Conservation (phyloP, 2,888 invertebrate species). For the Tillus elongatus region DNA sequence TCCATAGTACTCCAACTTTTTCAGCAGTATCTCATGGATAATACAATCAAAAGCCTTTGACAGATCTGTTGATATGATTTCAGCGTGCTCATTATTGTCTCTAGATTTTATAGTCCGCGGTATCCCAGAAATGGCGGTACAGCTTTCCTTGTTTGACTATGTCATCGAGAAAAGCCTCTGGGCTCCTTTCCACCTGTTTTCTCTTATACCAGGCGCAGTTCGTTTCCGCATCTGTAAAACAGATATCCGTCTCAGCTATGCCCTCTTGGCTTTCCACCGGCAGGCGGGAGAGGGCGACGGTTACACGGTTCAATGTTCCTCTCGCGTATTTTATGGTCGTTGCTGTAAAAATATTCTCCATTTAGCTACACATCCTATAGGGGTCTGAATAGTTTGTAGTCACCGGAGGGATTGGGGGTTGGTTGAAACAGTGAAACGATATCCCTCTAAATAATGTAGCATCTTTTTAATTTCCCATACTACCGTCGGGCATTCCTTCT, state of each 20-base stretch:
- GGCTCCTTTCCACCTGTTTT: background rate
- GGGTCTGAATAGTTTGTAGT: constrained; percentile 13
- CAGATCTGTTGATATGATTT: no score
- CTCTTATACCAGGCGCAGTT: background rate
- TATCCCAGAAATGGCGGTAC: constrained; percentile 8
- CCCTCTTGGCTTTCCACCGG: background rate
- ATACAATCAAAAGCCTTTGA: no score
- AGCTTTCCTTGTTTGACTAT: constrained; percentile 5
- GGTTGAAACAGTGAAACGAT: constrained; percentile 22
- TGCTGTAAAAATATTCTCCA: background rate
- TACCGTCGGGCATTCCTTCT: constrained; percentile 26
- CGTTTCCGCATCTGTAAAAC: background rate
- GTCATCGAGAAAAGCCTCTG: constrained; percentile 7
- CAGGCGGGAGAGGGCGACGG: background rate
- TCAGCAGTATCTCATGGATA: no score
- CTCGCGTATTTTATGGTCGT: background rate
- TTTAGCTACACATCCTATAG: background rate
- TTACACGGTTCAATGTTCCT: background rate
- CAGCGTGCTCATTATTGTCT: no score
- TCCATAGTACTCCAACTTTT: no score
- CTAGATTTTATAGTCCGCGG: no score
- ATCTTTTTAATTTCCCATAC: constrained; percentile 24
- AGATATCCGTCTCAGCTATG: background rate
- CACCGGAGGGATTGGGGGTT: constrained; percentile 23
- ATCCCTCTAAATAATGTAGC: constrained; percentile 21